Percentiles rank a stretch among this genome's conserved stretches.
These are phyloP conservation scores for Meloidogyne hapla DNA, from an alignment of 1,140 invertebrate species.

Conservation along the genomic window DNA sequence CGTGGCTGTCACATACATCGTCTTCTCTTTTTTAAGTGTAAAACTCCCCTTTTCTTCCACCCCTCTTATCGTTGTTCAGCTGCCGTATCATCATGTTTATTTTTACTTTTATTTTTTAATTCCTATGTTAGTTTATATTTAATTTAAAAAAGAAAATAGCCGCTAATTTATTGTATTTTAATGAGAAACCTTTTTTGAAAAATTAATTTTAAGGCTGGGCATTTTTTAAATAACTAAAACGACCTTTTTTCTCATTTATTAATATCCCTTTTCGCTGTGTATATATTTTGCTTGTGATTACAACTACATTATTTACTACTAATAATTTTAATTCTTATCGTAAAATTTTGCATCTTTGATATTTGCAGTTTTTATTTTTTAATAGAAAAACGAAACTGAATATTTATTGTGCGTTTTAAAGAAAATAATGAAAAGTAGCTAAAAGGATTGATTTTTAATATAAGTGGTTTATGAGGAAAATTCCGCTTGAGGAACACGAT, in stretches of 20 bases:
- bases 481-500: too few relatives aligned
- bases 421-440: background rate
- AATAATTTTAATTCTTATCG: background rate
- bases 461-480: too few relatives aligned
- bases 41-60: background rate
- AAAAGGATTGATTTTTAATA: too few relatives aligned
- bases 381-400: background rate
- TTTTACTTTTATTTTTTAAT: background rate
- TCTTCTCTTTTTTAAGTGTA: background rate
- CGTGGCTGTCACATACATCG: background rate
- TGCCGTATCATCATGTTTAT: constrained; percentile 3
- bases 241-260: background rate
- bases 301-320: background rate
- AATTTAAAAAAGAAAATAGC: constrained; percentile 2
- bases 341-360: background rate
- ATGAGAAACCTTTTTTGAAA: background rate
- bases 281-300: constrained; percentile 3
- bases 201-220: background rate
- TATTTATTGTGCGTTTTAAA: background rate
- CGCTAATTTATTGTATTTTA: background rate
- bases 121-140: background rate
- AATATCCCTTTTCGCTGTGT: background rate
- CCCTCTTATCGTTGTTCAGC: background rate
- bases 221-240: constrained; percentile 4
- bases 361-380: background rate